Conservation (phyloP, 2,113 vertebrate species). For the Montifringilla adamsi region DNA sequence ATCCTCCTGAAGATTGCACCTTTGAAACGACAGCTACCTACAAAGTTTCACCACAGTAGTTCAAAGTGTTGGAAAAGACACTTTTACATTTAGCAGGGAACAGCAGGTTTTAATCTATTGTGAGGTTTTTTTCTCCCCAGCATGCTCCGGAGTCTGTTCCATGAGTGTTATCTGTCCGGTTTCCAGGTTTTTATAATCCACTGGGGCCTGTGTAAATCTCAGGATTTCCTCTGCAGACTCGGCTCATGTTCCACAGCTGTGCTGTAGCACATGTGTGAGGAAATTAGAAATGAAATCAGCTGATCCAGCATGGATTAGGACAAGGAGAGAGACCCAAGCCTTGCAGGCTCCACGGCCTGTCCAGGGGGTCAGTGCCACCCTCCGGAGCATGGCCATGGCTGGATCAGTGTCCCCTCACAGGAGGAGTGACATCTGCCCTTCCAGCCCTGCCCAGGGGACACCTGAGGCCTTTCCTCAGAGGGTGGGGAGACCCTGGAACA, state of each 20-base stretch:
- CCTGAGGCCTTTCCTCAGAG: background rate
- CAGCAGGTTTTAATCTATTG: conserved; percentile 65
- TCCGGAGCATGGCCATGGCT: fast-evolving
- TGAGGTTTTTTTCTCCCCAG: conserved; percentile 16
- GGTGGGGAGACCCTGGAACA: background rate
- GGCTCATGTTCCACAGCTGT: conserved; percentile 73
- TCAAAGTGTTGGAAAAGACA: conserved; percentile 65
- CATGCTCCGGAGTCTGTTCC: conserved; percentile 57
- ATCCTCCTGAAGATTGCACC: conserved; percentile 39
- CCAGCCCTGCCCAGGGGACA: background rate
- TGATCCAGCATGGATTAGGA: conserved; percentile 52
- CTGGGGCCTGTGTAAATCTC: conserved; percentile 67
- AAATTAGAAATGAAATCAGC: conserved; percentile 71
- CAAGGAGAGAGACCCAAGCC: background rate
- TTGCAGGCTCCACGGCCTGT: background rate
- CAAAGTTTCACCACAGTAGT: conserved; percentile 49
- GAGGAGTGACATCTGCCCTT: background rate
- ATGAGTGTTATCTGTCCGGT: conserved; percentile 66
- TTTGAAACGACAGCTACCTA: conserved; percentile 45
- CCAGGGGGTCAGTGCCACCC: background rate
- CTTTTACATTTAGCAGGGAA: conserved; percentile 55
- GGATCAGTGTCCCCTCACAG: background rate
- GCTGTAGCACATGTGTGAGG: conserved; percentile 61
- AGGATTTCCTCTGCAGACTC: conserved; percentile 71
- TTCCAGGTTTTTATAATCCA: conserved; percentile 65